Evolutionary conservation across 2,797 vertebrate species (phyloP), one percentile per base, ranked within the genome.

Genomic region (Pseudocheirus occidentalis): DNA sequence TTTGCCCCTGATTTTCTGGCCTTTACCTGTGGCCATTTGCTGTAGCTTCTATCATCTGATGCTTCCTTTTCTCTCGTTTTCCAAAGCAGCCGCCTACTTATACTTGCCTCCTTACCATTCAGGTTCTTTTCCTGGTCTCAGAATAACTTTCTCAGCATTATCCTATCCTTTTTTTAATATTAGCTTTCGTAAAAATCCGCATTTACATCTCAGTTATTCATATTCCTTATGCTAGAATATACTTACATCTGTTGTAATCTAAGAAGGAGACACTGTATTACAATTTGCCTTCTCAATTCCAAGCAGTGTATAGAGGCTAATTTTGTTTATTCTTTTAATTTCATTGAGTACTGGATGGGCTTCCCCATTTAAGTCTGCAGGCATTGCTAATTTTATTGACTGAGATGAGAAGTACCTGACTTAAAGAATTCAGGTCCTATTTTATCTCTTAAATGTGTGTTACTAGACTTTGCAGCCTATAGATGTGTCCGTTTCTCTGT

Each of bases 341-440:
- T 87, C 40, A 27, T 27, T 46, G 73, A 27, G 6, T 87, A 50
- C 10, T 87, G 55, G 18, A 11, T 53, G 24, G 53, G 5, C 11
- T n/a, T 52, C 53, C 27, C 92, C 56, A 57, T 57, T 89, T 89
- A 59, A 55, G 54, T 89, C 18, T 90, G 27, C 28, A 89, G 53
- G 53, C 12, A 40, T 12, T 62, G 11, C 90, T 92, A 55, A 90
- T 54, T 57, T 24, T 73, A 73, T 95, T 96, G 81, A 92, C 52
- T 57, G 24, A 28, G 58, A 0, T 91, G 46, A 95, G 40, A 40
- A 50, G 7, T 87, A 87, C 16, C 31, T 81, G 18, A 55, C 28
- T 56, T 90, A 92, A n/a, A 46, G n/a, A 90, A 91, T 87, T 14
- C 1, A 58, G 18, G 66, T 50, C 7, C 55, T 46, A 31, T 57